Evolutionary conservation across 2,113 vertebrate species (phyloP).

Genomic region (Trichechus manatus): DNA sequence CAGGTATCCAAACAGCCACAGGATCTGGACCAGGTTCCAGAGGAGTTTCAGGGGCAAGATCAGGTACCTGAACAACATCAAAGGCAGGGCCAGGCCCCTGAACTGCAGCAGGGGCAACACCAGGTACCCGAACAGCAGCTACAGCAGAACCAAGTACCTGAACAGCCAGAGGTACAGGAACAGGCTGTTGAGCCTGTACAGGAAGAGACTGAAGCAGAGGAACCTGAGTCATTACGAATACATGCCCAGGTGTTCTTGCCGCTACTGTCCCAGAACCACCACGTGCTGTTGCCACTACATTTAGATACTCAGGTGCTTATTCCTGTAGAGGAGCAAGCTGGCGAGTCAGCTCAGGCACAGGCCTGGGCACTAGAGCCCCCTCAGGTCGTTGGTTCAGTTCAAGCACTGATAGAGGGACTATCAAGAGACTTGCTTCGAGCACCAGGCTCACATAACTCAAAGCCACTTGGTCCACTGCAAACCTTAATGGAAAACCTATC

Average conservation of each 20-base stretch:
- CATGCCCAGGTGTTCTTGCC: conserved; percentile 77
- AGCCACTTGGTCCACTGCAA: conserved; percentile 79
- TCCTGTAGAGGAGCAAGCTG: conserved; percentile 50
- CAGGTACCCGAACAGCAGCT: conserved; percentile 52
- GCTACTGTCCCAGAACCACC: conserved; percentile 76
- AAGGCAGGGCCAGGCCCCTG: conserved; percentile 57
- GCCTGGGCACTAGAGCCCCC: conserved; percentile 58
- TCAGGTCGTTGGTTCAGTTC: conserved; percentile 59
- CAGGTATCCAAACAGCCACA: conserved; percentile 48
- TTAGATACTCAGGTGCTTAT: conserved; percentile 78
- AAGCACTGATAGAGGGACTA: conserved; percentile 76
- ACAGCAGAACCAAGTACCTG: conserved; percentile 56
- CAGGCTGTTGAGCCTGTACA: conserved; percentile 54
- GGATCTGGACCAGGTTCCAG: conserved; percentile 78
- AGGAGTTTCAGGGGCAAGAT: conserved; percentile 77
- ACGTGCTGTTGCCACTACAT: conserved; percentile 79
- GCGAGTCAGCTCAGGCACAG: conserved; percentile 51
- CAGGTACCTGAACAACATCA: conserved; percentile 62
- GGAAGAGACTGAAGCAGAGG: conserved; percentile 48
- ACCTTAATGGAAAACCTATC: conserved; percentile 77
- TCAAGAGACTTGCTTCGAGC: conserved; percentile 76
- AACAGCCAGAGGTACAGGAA: conserved; percentile 65
- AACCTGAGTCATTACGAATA: conserved; percentile 61
- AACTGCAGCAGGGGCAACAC: conserved; percentile 63
- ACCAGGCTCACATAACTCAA: conserved; percentile 68